phyloP scores from a whole-genome alignment of 2,888 invertebrate genomes.

The Latrodectus elegans region DNA sequence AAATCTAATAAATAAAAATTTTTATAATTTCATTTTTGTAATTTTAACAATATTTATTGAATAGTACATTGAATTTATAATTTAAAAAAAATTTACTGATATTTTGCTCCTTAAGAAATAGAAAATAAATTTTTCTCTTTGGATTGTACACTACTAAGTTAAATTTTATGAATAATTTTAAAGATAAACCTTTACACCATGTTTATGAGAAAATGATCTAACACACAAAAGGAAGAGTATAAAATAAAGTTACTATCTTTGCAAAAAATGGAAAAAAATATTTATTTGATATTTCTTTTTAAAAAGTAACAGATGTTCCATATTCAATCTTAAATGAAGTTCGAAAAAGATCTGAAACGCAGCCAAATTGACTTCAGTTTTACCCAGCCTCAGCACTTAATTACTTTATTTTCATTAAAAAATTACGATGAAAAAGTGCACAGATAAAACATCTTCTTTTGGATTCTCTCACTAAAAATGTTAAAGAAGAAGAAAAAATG shows the following conservation, averaged over 20 bases:
- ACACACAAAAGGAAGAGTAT: too few species aligned
- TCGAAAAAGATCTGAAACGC: constrained; percentile 8
- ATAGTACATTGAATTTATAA: too few species aligned
- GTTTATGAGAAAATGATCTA: too few species aligned
- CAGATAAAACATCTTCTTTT: background rate
- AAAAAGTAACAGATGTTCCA: constrained; percentile 36
- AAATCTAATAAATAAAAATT: too few species aligned
- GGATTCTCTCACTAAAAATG: background rate
- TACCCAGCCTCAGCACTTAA: background rate
- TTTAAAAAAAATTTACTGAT: too few species aligned
- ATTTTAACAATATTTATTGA: too few species aligned
- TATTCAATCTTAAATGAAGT: constrained; percentile 12
- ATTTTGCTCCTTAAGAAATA: too few species aligned
- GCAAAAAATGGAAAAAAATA: background rate
- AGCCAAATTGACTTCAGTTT: constrained; percentile 24
- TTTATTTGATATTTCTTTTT: constrained; percentile 13
- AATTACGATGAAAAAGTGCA: background rate
- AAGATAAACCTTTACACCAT: too few species aligned
- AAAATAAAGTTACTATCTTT: background rate
- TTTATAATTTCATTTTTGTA: too few species aligned
- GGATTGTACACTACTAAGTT: too few species aligned
- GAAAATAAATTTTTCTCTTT: too few species aligned
- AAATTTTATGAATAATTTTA: too few species aligned
- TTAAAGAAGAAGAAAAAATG: background rate
- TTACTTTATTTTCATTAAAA: constrained; percentile 22